Base-by-base conservation (phyloP, 1,140 invertebrate genomes). In the Bombus polaris region DNA sequence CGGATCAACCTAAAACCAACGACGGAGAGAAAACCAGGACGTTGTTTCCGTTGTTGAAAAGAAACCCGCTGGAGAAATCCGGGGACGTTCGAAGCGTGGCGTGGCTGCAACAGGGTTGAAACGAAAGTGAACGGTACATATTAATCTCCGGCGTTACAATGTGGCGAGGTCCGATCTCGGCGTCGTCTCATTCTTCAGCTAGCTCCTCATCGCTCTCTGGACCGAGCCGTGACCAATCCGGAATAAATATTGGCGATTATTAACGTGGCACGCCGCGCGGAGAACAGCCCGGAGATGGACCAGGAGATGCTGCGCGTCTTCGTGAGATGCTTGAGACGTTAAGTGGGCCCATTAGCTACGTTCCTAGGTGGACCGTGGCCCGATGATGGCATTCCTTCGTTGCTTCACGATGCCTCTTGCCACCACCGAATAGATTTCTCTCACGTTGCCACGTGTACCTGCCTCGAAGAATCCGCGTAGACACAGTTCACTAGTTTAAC, bases 241-340 rank as follows among this genome's bases (percentile, higher is more conserved):
- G 91, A 94, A 95, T 95, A 95, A 95, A 95, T 95, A 95, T 95
- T 95, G 91, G 90, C 94, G 94, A 95, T 95, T 95, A 95, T 95
- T 95, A 95, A 95, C 92, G 84, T 68, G 90, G 79, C 85, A 83
- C 89, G 86, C 83, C 80, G 81, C 80, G 42, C 76, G 47, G 47
- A 37, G 62, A 79, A 74, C 78, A 28, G 62, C 18, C 47, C 76
- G 10, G 83, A 90, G 92, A 88, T 77, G 90, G 85, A 73, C 70
- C 79, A 73, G 53, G 73, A 87, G 83, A 79, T 77, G 80, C 35
- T 75, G 76, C 83, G 87, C 72, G 84, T 89, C 81, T 88, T 88
- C 80, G 86, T 90, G 91, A 89, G 87, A 92, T 92, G 94, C 89
- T 94, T 95, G 94, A 95, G 94, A 95, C 93, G 94, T 95, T 95